Conservation (phyloP, 2,113 vertebrate species). For the Stigmatopora argus region DNA sequence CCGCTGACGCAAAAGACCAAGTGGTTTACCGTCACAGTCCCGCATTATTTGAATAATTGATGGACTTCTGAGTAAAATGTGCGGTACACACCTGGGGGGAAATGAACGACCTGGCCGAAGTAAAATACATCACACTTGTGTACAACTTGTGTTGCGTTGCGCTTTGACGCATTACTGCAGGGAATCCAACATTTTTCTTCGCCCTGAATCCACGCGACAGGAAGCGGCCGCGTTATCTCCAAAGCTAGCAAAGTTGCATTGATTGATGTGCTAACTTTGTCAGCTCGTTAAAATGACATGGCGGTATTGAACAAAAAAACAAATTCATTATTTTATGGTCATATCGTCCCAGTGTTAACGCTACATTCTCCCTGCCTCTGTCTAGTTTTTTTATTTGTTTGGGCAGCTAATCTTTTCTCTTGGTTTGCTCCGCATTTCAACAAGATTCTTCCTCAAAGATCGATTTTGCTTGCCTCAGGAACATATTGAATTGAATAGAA, state of each 20-base stretch:
- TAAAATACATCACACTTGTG: not conserved
- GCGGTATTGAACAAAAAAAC: not conserved
- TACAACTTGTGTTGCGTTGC: not conserved
- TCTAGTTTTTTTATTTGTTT: not conserved
- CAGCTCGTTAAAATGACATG: not conserved
- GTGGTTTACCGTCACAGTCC: not conserved
- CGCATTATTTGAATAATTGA: conserved; percentile 1
- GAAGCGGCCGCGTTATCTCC: not conserved
- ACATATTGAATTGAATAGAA: too few species aligned
- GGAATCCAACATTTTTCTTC: not conserved
- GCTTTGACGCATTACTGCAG: not conserved
- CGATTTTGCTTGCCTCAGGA: too few species aligned
- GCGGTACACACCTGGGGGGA: not conserved
- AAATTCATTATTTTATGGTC: not conserved
- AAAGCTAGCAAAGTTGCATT: not conserved
- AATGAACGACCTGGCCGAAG: not conserved
- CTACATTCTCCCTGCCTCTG: not conserved
- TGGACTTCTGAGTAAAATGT: not conserved
- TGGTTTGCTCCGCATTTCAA: not conserved
- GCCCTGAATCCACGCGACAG: not conserved
- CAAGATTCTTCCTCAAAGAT: too few species aligned
- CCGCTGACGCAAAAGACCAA: not conserved
- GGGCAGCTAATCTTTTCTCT: not conserved
- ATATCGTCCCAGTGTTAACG: not conserved
- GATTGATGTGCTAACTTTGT: not conserved